Evolutionary conservation across 2,113 vertebrate genomes (phyloP), one percentile per base, ranked within the genome.

Genomic region (Corythornis madagascariensis): DNA sequence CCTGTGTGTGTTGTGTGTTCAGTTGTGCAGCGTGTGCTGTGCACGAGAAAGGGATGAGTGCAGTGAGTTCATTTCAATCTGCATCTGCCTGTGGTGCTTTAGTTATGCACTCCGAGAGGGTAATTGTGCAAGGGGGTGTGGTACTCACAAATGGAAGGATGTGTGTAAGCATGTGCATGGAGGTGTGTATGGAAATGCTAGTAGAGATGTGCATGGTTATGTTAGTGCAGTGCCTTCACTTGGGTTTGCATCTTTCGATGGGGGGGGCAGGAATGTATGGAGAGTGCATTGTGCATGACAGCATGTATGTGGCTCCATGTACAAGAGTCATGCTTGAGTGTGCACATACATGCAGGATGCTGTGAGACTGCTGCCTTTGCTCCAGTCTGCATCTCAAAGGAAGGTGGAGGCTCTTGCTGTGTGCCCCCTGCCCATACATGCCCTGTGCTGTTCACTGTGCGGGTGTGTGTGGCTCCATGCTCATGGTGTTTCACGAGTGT

Each of bases 1-100:
- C 10, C 20, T 1, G 0, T 0, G 3, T 4, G 21, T 0, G 2
- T 11, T 5, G 17, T 7, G 35, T 1, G 6, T 16, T 33, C 31
- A 12, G 52, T 1, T 15, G 65, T n/a, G 77, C 10, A 3, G 3
- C 1, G 7, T 4, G 21, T 3, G 13, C 22, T 4, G 56, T 1
- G 45, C 1, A 15, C 22, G 28, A 15, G 38, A 25, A 40, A 15
- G 33, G n/a, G 40, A 12, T 3, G n/a, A 61, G 20, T 0, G 11
- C 2, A 2, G 26, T 1, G 26, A 18, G 63, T 14, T 24, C 21
- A 1, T 5, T 48, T 12, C 10, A 6, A 10, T 0, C 24, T 7
- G 21, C 26, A 21, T 20, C 56, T 38, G 33, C 24, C 4, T 1
- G 28, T 16, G 42, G 33, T 1, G 2, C n/a, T 65, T 74, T 3